Base-by-base conservation (phyloP, 2,888 invertebrate genomes). In the Drosophila leonis region DNA sequence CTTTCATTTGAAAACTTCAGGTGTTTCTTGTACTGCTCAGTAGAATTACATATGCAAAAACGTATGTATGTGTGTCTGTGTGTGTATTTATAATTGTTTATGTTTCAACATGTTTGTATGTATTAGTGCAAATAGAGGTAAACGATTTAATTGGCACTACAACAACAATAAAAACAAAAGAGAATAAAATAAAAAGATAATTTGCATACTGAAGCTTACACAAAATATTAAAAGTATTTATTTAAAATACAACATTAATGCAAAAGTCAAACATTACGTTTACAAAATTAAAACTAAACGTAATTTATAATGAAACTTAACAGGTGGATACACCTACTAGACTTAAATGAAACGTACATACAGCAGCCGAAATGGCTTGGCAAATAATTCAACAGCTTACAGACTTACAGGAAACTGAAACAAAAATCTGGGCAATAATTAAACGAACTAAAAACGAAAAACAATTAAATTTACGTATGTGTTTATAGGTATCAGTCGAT, bases 21-120 rank as follows among this genome's bases (percentile, higher is more conserved):
- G 92, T 92, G 90, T 88, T 90, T 90, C 91, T 92, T 92, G 92
- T 92, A 92, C 92, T 92, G 89, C 91, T 91, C 92, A 92, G 90
- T 83, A 85, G 78, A 90, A 75, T 80, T 76, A 74, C 68, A 79
- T 60, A 80, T 72, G 57, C 54, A 49, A 59, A 69, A 65, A 51
- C 39, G n/a, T 80, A 66, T 49, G 68, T 37, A 66, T 20, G n/a
- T 52, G 62, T 57, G 20, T 60, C n/a, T 62, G 55, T 61, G 39
- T 62, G 56, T 55, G 12, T 67, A 18, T 39, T 7, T 54, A 56
- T 65, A 7, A n/a, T 33, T 60, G 7, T 51, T 13, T 44, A 13
- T 46, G 13, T 33, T 57, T 15, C 66, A 63, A 66, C 60, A 65
- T 52, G 57, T 69, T 60, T 48, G 18, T 48, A 27, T 46, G 44